Base-by-base conservation (phyloP, 2,888 invertebrate genomes). In the Lepetodrilus schrolli region DNA sequence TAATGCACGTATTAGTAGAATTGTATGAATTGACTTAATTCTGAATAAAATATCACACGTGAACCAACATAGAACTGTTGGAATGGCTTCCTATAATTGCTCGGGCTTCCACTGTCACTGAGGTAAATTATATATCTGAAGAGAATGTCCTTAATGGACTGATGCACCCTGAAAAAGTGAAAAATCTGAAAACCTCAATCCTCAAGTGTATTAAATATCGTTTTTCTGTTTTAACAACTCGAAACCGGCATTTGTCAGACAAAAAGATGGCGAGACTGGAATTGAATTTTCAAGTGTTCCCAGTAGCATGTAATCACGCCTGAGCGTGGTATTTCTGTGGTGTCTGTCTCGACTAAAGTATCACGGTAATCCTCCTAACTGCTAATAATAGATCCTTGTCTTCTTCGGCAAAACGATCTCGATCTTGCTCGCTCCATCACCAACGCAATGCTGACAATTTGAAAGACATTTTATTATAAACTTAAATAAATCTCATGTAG, bases 251-350 rank as follows among this genome's bases (percentile, higher is more conserved):
- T 26, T 58, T 43, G 10, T 17, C 13, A 43, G 17, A 34, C 17
- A 34, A 58, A 58, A 58, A 58, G 58, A 58, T 30, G 26, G 34
- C 26, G 26, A 58, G 58, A 58, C 58, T 7, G 34, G 58, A 58
- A 58, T 58, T 58, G 30, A 58, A 58, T 58, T 58, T 58, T 58
- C n/a, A 58, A 58, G 58, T 58, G 58, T 30, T 26, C 58, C 26
- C 26, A 34, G 34, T 58, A 26, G 8, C 21, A 17, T 30, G 30
- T 58, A 58, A 58, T 58, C 58, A 58, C 8, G 58, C 34, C 58
- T 58, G 34, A 58, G 58, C 58, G 34, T 58, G 58, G 17, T 58
- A 58, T 58, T 58, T 58, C n/a, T n/a, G 58, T 58, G 58, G 13
- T 30, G 58, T 26, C 58, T 58, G 58, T 58, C 58, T 58, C 30